Evolutionary conservation across 1,140 invertebrate genomes (phyloP), one percentile per base, ranked within the genome.

Genomic region (Saccostrea cuccullata): DNA sequence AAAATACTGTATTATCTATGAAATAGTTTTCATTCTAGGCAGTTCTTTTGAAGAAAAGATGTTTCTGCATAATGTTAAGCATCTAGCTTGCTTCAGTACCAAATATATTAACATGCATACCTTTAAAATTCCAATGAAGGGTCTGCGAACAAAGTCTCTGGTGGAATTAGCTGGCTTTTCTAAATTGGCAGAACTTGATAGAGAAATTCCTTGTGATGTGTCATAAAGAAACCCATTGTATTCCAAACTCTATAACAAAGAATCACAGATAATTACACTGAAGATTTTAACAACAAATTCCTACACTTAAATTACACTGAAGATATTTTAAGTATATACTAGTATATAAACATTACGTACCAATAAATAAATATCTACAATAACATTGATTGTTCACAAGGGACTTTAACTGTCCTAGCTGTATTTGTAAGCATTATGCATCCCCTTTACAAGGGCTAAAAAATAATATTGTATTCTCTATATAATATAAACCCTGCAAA

Each of bases 221-320:
- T 95, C 95, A 91, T 94, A 95, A 17, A 95, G 86, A 87, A 94
- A 95, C 1, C 94, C 95, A 90, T 95, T 94, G 89, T 93, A 94
- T 82, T 94, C 93, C 40, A 85, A 88, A 85, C 90, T 89, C 94
- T 94, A 91, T 5, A 92, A 89, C 5, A 26, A 82, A 88, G 87
- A 87, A 83, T 11, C 8, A 84, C 47, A 3, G 47, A 2, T 36
- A 47, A 47, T 47, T 47, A 47, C 9, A 36, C 2, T 36, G 30
- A 36, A 36, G 30, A 36, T 36, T 1, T 36, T 36, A 36, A 36
- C 30, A 36, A 36, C 30, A 36, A 36, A 36, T 36, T 1, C 30
- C 30, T 36, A 36, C 30, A 36, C 1, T 8, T 47, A 47, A 47
- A 47, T 47, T 6, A 47, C 47, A 47, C 9, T 47, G 47, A 47